Conservation (phyloP, 2,113 vertebrate species). For the Centropristis striata region DNA sequence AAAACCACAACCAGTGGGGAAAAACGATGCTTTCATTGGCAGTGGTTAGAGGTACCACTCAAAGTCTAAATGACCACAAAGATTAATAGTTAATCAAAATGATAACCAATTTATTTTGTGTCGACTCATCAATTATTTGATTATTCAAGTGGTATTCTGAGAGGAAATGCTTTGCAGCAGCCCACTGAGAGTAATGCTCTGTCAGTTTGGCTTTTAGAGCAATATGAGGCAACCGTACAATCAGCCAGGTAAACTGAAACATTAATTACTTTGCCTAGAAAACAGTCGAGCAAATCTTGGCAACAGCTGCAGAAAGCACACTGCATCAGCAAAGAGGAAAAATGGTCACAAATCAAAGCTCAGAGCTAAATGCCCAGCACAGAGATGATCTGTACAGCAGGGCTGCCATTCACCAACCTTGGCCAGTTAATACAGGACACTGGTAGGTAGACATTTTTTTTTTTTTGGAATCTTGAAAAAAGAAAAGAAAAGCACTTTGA, state of each 20-base stretch:
- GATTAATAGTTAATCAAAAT: not conserved
- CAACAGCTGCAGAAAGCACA: conserved; percentile 19
- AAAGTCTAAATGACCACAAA: not conserved
- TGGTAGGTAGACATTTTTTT: not conserved
- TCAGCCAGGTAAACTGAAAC: conserved; percentile 34
- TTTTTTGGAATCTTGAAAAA: not conserved
- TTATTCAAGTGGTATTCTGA: not conserved
- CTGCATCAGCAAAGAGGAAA: conserved; percentile 35
- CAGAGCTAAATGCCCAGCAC: not conserved
- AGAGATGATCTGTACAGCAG: not conserved
- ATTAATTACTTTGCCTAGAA: conserved; percentile 29
- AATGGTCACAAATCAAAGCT: conserved; percentile 38
- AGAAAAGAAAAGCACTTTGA: not conserved
- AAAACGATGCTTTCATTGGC: not conserved
- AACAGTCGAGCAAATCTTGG: conserved; percentile 31
- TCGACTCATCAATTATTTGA: conserved; percentile 12
- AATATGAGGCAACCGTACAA: conserved; percentile 8
- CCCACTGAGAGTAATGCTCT: conserved; percentile 2
- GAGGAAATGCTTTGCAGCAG: not conserved
- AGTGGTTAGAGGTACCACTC: not conserved
- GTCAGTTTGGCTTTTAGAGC: conserved; percentile 9
- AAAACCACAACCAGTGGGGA: not conserved
- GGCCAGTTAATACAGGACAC: not conserved
- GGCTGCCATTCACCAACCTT: not conserved
- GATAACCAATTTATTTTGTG: not conserved